phyloP scores from a whole-genome alignment of 2,888 invertebrate genomes.

The Eupithecia subumbrata region DNA sequence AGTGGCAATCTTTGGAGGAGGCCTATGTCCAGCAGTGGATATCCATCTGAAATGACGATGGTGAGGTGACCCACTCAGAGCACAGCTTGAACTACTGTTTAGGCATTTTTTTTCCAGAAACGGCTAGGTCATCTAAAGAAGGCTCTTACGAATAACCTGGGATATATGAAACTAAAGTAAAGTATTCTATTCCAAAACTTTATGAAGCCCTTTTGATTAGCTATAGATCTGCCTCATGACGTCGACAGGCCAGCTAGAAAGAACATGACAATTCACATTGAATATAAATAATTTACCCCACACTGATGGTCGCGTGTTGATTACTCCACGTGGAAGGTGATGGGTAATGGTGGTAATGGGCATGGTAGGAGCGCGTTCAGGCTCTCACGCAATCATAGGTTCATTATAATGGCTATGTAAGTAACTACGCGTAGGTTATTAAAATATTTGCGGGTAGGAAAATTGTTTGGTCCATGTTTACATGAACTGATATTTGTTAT shows the following conservation, averaged over 20 bases:
- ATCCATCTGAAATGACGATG: no score
- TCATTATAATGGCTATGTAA: not conserved
- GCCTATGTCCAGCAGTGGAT: no score
- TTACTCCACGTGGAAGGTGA: constrained; percentile 17
- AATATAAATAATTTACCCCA: constrained; percentile 3
- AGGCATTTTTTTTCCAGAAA: no score
- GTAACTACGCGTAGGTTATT: constrained; percentile 4
- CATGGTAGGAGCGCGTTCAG: constrained; percentile 12
- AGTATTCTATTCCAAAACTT: not conserved
- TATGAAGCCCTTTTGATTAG: no score
- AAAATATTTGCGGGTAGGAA: not conserved
- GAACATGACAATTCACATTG: not conserved
- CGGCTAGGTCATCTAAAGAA: no score
- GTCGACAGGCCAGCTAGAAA: not conserved
- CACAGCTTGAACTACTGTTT: no score
- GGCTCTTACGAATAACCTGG: not conserved
- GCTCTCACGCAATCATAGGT: constrained; percentile 27
- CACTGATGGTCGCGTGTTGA: constrained; percentile 21
- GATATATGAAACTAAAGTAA: not conserved
- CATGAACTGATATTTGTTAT: not conserved
- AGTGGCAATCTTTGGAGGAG: no score
- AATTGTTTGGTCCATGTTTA: not conserved
- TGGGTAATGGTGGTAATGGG: constrained; percentile 22
- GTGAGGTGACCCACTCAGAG: no score
- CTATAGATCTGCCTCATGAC: no score